A percentile compares a stretch with the other conserved stretches of the same genome.
Conservation (phyloP, 2,888 invertebrate species). For the Troides helena region DNA sequence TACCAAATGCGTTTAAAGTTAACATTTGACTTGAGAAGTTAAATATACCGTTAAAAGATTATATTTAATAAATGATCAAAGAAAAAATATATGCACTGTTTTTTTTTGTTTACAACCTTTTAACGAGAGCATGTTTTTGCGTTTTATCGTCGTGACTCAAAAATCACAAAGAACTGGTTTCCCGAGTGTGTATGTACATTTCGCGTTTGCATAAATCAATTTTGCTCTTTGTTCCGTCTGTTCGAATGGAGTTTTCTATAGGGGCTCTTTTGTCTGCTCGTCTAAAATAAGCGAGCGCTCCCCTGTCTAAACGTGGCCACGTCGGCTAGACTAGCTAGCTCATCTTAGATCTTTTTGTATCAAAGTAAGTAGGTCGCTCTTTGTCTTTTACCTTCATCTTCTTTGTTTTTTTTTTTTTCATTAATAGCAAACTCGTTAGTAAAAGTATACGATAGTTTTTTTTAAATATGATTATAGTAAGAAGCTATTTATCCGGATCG, state of each 20-base stretch:
- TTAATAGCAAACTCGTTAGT: neutral
- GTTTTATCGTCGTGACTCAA: conserved; percentile 6
- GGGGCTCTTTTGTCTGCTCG: conserved; percentile 15
- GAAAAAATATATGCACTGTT: neutral
- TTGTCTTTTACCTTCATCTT: conserved; percentile 8
- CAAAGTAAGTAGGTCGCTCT: conserved; percentile 20
- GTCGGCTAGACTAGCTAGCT: conserved; percentile 8
- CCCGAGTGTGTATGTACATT: neutral
- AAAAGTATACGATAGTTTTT: neutral
- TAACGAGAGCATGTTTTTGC: neutral
- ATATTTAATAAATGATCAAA: neutral
- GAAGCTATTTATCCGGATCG: no score
- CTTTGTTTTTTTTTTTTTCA: neutral
- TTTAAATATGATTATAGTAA: neutral
- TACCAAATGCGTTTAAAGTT: conserved; percentile 4
- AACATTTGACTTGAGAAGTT: neutral
- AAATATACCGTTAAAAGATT: neutral
- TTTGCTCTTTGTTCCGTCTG: conserved; percentile 17
- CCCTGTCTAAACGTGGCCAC: conserved; percentile 11
- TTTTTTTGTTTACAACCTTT: no score
- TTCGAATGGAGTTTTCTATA: conserved; percentile 17
- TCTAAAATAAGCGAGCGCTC: conserved; percentile 21
- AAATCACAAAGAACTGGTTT: conserved; percentile 21
- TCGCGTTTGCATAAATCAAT: conserved; percentile 21
- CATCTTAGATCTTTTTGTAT: conserved; percentile 18